These are phyloP conservation scores for Antheraea mylitta DNA, from an alignment of 1,140 invertebrate species.

Conservation along the genomic window DNA sequence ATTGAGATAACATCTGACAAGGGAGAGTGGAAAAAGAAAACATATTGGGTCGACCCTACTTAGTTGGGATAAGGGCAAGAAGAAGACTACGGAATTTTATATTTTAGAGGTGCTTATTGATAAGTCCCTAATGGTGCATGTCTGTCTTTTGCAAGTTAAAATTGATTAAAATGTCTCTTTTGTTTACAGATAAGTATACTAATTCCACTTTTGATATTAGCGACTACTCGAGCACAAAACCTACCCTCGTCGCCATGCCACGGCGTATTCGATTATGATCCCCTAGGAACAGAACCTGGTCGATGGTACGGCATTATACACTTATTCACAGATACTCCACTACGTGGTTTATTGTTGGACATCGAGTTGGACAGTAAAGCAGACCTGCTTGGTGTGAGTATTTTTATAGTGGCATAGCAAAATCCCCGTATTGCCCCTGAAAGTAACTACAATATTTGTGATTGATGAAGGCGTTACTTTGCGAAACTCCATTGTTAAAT, in stretches of 20 bases:
- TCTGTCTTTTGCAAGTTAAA: too few species aligned
- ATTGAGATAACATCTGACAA: too few species aligned
- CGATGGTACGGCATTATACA: constrained; percentile 68
- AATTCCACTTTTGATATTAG: constrained; percentile 32
- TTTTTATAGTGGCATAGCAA: background rate
- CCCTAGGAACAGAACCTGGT: constrained; percentile 50
- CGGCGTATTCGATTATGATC: constrained; percentile 69
- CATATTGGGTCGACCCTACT: too few species aligned
- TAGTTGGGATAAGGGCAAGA: too few species aligned
- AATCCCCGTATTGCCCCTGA: too few species aligned
- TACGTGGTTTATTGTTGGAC: constrained; percentile 71
- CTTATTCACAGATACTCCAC: constrained; percentile 61
- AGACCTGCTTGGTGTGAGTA: constrained; percentile 67
- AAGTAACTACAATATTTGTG: too few species aligned
- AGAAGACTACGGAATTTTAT: too few species aligned
- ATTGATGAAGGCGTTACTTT: too few species aligned
- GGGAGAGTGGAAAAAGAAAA: too few species aligned
- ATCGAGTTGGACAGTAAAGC: constrained; percentile 68
- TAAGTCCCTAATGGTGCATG: too few species aligned
- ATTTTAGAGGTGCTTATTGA: too few species aligned
- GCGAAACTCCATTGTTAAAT: too few species aligned
- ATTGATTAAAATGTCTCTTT: background rate
- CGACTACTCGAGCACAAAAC: constrained; percentile 31
- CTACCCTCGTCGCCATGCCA: constrained; percentile 64
- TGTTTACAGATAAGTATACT: constrained; percentile 42